A percentile compares a stretch with the other conserved stretches of the same genome.
Evolutionary conservation across 2,113 vertebrate species (phyloP).

Genomic region (Platysteira castanea): DNA sequence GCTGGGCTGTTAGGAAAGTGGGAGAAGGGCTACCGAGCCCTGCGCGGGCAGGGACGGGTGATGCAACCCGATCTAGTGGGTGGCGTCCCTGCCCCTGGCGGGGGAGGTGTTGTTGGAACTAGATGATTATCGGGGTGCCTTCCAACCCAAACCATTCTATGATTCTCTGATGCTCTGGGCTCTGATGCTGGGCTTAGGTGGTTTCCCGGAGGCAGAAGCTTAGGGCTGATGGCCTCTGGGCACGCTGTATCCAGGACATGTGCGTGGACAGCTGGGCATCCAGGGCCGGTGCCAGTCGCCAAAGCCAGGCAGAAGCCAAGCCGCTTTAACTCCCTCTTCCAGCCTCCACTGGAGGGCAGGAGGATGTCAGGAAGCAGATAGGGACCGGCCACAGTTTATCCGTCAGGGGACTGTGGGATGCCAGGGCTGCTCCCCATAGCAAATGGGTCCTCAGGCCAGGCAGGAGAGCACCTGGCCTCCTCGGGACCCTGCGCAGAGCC

Average conservation of each 20-base stretch:
- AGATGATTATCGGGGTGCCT: not conserved
- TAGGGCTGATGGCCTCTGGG: not conserved
- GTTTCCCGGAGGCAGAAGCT: not conserved
- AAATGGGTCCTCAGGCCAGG: not conserved
- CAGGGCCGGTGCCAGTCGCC: not conserved
- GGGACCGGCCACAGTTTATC: not conserved
- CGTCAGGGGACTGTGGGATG: not conserved
- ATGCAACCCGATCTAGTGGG: not conserved
- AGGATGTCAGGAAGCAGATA: not conserved
- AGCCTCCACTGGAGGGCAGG: slow-evolving; percentile 20
- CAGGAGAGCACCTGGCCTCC: not conserved
- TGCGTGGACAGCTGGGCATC: not conserved
- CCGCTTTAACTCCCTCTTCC: not conserved
- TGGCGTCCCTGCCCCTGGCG: not conserved
- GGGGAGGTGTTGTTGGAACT: not conserved
- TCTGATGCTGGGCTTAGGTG: not conserved
- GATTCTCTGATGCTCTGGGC: not conserved
- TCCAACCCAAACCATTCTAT: not conserved
- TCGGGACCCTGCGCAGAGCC: not conserved
- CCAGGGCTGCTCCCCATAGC: not conserved
- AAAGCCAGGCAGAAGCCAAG: not conserved
- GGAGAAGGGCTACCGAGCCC: not conserved
- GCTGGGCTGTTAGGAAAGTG: not conserved
- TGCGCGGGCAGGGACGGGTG: accelerated
- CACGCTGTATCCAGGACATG: not conserved